These are phyloP conservation scores for Acestrorhynchus altus DNA, from an alignment of 2,797 vertebrate genomes.

Conservation along the genomic window DNA sequence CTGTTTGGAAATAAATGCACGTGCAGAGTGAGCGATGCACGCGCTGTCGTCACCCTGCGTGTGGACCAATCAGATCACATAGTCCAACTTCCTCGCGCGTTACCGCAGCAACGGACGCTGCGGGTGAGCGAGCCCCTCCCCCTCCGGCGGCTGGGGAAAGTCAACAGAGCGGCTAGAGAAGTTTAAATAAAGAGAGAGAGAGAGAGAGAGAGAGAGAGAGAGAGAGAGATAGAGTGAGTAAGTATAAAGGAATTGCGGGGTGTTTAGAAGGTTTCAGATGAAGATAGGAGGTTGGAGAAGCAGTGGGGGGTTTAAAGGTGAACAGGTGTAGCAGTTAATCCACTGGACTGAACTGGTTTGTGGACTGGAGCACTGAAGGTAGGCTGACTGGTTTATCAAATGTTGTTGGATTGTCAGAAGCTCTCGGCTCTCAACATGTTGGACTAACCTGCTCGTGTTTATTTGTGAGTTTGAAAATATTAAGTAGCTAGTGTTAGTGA, in stretches of 20 bases:
- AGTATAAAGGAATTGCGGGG: too few relatives aligned
- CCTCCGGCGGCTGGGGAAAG: neutral
- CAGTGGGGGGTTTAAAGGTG: neutral
- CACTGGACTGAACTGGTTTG: neutral
- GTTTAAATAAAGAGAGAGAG: neutral
- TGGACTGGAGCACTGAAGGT: neutral
- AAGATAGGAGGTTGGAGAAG: neutral
- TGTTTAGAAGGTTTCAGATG: neutral
- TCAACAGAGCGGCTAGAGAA: neutral
- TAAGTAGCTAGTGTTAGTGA: too few relatives aligned
- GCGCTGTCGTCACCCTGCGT: neutral
- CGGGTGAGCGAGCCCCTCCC: conserved; percentile 42
- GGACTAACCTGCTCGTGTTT: too few relatives aligned
- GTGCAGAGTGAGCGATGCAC: neutral
- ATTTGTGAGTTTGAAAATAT: too few relatives aligned
- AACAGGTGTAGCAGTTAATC: conserved; percentile 13
- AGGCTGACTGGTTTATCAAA: neutral
- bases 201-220: neutral
- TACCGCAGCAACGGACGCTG: conserved; percentile 51
- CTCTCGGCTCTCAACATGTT: too few relatives aligned
- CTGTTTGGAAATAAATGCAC: neutral
- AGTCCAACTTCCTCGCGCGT: conserved; percentile 51
- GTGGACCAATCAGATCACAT: neutral
- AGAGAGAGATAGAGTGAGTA: too few relatives aligned
- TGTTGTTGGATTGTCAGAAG: neutral